Percentiles rank a stretch among this genome's conserved stretches.
These are phyloP conservation scores for Tineola bisselliella DNA, from an alignment of 2,888 invertebrate species.

Conservation along the genomic window DNA sequence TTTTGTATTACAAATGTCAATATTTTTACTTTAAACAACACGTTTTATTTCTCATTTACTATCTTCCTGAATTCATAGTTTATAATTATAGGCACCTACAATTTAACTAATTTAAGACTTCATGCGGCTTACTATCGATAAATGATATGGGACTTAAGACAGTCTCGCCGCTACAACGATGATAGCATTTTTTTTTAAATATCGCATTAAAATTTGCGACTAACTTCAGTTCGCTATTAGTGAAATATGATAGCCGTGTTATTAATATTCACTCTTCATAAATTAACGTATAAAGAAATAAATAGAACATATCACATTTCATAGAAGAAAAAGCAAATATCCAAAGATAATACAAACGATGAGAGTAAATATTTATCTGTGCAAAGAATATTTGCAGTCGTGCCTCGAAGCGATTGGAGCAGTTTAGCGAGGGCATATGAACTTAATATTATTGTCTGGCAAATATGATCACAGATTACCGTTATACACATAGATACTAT, in stretches of 20 bases:
- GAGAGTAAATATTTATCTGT: neutral
- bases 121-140: too few relatives aligned
- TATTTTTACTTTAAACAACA: neutral
- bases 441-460: neutral
- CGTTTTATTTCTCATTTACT: neutral
- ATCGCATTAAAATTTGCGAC: too few relatives aligned
- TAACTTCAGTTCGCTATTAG: too few relatives aligned
- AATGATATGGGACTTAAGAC: too few relatives aligned
- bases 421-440: constrained; percentile 1
- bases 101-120: too few relatives aligned
- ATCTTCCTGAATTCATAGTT: too few relatives aligned
- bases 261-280: too few relatives aligned
- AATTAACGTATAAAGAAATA: too few relatives aligned
- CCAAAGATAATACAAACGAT: neutral
- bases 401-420: neutral
- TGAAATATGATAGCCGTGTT: too few relatives aligned
- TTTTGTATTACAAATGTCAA: neutral
- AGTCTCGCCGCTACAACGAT: too few relatives aligned
- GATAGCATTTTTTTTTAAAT: too few relatives aligned
- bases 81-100: too few relatives aligned
- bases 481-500: neutral
- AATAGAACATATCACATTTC: neutral
- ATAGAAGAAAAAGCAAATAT: neutral
- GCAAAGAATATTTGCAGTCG: neutral
- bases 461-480: neutral